Base-by-base conservation (phyloP, 2,113 vertebrate species). In the Oreochromis aureus region DNA sequence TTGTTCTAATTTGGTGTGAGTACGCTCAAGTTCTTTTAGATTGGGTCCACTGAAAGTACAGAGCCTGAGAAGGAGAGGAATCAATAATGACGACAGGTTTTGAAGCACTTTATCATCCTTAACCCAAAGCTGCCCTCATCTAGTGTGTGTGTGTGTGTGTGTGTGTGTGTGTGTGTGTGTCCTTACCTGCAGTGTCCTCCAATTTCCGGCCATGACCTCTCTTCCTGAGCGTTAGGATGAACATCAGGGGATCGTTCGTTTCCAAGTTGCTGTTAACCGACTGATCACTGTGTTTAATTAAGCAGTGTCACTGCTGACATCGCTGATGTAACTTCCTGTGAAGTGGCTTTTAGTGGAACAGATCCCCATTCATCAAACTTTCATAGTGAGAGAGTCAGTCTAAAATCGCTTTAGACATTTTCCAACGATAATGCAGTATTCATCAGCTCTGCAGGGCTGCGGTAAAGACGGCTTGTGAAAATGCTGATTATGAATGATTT, bases 321-420 rank as follows among this genome's bases (percentile, higher is more conserved):
- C 22, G 19, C 41, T 84, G 86, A 80, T 71, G 80, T 44, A 13
- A 84, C 82, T 61, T 85, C 51, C 56, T 83, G 30, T 51, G 34
- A 79, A 81, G 55, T 55, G 59, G 48, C 15, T 56, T 84, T 79
- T 32, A 58, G 79, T 54, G 53, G 66, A 63, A 66, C 80, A 24
- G 48, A 58, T 63, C 81, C 44, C 56, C 24, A 9, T 73, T 86
- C 89, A 92, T 94, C 78, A 92, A 92, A 93, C 81, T 63, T 90
- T 89, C 34, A 92, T 54, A 80, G 41, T 1, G 87, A 81, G 39
- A 82, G 86, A 84, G 76, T 83, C 82, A 18, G 83, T 91, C 89
- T 55, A 30, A 53, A 87, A 61, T 8, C 9, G 34, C 82, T 89
- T 83, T 69, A 82, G 83, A 84, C 81, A 36, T 85, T 54, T 85